Evolutionary conservation across 2,888 invertebrate genomes (phyloP), one percentile per base, ranked within the genome.

Genomic region (Tipula lateralis): DNA sequence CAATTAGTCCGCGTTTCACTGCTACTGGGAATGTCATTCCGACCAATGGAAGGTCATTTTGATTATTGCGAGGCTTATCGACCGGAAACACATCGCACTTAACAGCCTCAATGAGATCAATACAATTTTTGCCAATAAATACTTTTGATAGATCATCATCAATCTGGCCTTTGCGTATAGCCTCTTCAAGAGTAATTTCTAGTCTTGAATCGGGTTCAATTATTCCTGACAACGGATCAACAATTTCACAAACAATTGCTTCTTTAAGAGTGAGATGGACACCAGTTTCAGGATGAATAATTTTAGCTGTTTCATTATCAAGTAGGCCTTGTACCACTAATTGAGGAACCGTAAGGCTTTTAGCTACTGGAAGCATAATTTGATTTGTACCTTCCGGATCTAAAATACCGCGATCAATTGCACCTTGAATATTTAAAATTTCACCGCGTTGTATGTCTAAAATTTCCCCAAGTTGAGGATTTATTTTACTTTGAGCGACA

Each of bases 281-380:
- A 1, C 97, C 97, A 29, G 96, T 95, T 91, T 96, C 96, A 1
- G 97, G 97, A 89, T 97, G 97, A 86, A 97, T 93, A 85, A 96
- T 94, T 90, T 94, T 95, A 86, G 93, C 93, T 13, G 93, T 93
- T 34, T 91, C 90, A 3, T 93, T 93, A 88, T 96, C 95, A 86
- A 97, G 92, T 36, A 97, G 92, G 83, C 98, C 98, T 90, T 97
- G 97, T 86, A 94, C 93, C 86, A 96, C 93, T 82, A 98, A 92
- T 90, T 96, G 96, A 9, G 96, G 95, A 87, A 97, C 92, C 0
- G 96, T 94, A 16, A 97, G 91, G 88, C 95, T 95, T 88, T 94
- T 94, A 82, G 94, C 96, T 85, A 96, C 90, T 29, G 97, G 97
- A 87, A 96, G 92, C 34, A 97, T 91, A 86, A 96, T 90, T 89